Conservation (phyloP, 1,140 invertebrate species). For the Cyclargus thomasi region DNA sequence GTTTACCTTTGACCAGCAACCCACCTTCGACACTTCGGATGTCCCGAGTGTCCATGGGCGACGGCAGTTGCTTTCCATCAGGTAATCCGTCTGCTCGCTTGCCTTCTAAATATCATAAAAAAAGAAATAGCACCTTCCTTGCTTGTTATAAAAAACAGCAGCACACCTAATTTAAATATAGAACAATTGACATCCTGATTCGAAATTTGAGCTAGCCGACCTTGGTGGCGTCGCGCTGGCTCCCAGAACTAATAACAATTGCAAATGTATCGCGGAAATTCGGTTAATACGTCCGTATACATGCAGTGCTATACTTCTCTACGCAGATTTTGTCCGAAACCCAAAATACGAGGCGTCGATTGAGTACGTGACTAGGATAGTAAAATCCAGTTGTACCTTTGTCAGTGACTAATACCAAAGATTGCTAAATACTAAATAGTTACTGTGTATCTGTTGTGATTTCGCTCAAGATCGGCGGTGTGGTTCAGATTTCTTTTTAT, state of each 20-base stretch:
- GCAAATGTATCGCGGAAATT: conserved; percentile 53
- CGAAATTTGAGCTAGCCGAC: conserved; percentile 20
- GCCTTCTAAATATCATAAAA: too few species aligned
- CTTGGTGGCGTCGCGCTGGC: conserved; percentile 45
- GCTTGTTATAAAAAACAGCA: background rate
- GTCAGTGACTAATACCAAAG: conserved; percentile 39
- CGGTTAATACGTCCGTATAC: conserved; percentile 34
- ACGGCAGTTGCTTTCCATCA: too few species aligned
- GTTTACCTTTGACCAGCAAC: too few species aligned
- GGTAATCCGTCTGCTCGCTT: too few species aligned
- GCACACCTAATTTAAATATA: conserved; percentile 6
- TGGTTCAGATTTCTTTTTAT: too few species aligned
- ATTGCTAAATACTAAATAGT: too few species aligned
- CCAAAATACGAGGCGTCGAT: conserved; percentile 57
- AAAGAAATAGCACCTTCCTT: too few species aligned
- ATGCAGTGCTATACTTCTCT: conserved; percentile 41
- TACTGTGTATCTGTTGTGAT: too few species aligned
- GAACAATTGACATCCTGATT: background rate
- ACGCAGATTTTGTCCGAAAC: conserved; percentile 55
- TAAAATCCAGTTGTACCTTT: conserved; percentile 3
- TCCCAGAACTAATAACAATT: conserved; percentile 68
- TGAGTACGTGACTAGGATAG: conserved; percentile 49
- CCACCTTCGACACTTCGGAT: too few species aligned
- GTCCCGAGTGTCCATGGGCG: too few species aligned
- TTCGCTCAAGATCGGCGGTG: too few species aligned